Conservation (phyloP, 2,113 vertebrate genomes). For the Hippotragus niger region DNA sequence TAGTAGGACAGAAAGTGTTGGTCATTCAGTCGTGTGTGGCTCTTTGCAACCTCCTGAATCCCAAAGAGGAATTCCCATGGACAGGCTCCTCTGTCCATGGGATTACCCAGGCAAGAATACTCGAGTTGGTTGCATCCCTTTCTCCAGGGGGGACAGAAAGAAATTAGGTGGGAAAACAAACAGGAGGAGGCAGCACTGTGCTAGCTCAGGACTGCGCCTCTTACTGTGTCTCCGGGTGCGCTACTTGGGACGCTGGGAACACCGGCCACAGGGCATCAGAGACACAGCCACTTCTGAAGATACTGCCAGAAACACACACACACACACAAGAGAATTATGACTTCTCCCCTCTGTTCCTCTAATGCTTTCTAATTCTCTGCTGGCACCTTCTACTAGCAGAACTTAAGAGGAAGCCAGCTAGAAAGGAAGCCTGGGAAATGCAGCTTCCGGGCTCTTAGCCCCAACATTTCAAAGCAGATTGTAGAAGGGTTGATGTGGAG, state of each 20-base stretch:
- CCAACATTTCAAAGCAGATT: background rate
- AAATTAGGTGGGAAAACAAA: background rate
- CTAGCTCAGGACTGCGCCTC: background rate
- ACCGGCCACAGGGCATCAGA: background rate
- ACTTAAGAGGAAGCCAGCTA: background rate
- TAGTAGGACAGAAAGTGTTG: background rate
- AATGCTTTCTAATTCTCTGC: background rate
- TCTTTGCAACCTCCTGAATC: background rate
- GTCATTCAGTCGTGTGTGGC: background rate
- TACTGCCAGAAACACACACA: background rate
- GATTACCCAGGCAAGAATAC: background rate
- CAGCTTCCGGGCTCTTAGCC: background rate
- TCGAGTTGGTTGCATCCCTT: background rate
- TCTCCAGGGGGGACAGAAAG: background rate
- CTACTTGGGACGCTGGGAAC: background rate
- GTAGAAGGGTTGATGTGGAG: background rate
- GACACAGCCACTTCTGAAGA: background rate
- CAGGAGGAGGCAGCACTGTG: background rate
- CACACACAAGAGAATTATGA: background rate
- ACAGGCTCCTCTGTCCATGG: background rate
- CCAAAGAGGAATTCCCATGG: background rate
- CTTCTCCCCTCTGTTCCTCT: background rate
- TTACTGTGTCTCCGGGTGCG: background rate
- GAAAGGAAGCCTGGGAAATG: background rate
- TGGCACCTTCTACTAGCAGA: background rate